Base-by-base conservation (phyloP, 2,797 vertebrate species). In the Myotis pilosus region DNA sequence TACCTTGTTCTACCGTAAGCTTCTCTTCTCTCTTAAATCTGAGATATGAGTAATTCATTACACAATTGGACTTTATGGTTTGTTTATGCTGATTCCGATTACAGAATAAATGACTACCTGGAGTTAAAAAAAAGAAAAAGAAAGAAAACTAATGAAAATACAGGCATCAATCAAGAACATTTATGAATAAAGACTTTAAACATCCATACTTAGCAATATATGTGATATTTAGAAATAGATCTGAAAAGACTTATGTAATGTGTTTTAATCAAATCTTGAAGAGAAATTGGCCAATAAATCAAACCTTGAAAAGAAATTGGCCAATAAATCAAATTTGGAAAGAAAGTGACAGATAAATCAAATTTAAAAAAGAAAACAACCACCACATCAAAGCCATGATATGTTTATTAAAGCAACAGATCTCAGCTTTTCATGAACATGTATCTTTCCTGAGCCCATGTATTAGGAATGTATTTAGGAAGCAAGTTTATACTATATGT, bases 261-360 rank as follows among this genome's bases (percentile, higher is more conserved):
- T 98, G 92, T 94, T 98, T 98, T 98, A 97, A 98, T 98, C 97
- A 98, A 97, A 97, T 97, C 97, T 97, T 90, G 96, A 98, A 98
- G 97, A 98, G 96, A 97, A 98, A 98, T 98, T 97, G 91, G 95
- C 96, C 95, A 96, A 95, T 98, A 95, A 91, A 97, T 98, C 97
- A 98, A 97, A 98, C 95, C 75, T 97, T 94, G 96, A 97, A 97
- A 97, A 98, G 96, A 95, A 98, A 98, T 97, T 98, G 97, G 94
- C 95, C 87, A 94, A 93, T 97, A 98, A 98, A 97, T 98, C 97
- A 98, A 97, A 98, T 97, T 89, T 97, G 62, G 94, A 98, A 98
- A 86, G 68, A 94, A 98, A 98, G 80, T 96, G 98, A 97, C 64
- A 76, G 96, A 97, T 97, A 98, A 98, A 98, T 98, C 98, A 97